Conservation (phyloP, 2,797 vertebrate genomes). For the Hydrolagus colliei region DNA sequence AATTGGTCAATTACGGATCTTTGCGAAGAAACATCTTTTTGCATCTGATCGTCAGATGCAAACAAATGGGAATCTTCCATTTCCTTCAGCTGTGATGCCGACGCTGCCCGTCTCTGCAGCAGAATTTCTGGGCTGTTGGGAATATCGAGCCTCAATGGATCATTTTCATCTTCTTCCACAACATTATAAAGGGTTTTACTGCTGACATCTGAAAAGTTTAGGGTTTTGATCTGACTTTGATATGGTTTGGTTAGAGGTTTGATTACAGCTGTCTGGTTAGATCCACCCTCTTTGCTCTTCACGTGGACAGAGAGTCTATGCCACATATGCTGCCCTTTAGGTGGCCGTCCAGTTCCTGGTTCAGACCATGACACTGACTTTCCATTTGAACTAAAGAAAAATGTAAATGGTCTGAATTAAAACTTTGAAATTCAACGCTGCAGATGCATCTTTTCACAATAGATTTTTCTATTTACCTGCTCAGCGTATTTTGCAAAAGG, state of each 20-base stretch:
- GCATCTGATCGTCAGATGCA: slow-evolving; percentile 57
- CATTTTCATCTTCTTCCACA: slow-evolving; percentile 69
- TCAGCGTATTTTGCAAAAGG: not conserved
- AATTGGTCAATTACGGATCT: slow-evolving; percentile 59
- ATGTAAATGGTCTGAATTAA: slow-evolving; percentile 24
- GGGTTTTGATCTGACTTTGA: slow-evolving; percentile 69
- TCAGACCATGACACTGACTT: slow-evolving; percentile 99
- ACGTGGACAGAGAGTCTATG: slow-evolving; percentile 98
- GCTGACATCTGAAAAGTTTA: slow-evolving; percentile 72
- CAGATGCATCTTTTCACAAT: not conserved
- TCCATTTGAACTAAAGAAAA: slow-evolving; percentile 97
- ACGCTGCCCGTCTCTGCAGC: slow-evolving; percentile 55
- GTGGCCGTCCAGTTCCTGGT: slow-evolving; percentile 95
- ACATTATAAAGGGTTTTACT: slow-evolving; percentile 80
- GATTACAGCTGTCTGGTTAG: slow-evolving; percentile 98
- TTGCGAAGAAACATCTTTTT: slow-evolving; percentile 57
- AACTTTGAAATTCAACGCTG: not conserved
- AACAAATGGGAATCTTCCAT: slow-evolving; percentile 62
- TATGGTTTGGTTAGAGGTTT: slow-evolving; percentile 97
- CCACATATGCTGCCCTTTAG: slow-evolving; percentile 90
- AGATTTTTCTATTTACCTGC: not conserved
- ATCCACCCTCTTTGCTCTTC: slow-evolving; percentile 90
- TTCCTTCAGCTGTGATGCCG: slow-evolving; percentile 47
- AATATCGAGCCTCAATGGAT: slow-evolving; percentile 58
- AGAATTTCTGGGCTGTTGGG: slow-evolving; percentile 66